These are phyloP conservation scores for Phenacoccus solenopsis DNA, from an alignment of 1,140 invertebrate genomes.

Conservation along the genomic window DNA sequence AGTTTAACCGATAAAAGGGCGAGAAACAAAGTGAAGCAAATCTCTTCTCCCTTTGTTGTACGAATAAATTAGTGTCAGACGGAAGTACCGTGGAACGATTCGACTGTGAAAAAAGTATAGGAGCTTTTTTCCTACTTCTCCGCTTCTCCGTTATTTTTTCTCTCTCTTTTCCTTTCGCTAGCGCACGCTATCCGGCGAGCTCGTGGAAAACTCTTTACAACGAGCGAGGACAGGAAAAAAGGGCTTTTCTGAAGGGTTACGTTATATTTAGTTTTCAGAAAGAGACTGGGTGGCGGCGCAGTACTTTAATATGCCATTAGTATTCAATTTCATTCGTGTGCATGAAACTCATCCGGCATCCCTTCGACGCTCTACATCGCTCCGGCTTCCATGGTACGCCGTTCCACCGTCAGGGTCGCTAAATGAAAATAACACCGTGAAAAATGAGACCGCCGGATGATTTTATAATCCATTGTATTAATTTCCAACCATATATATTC, in stretches of 20 bases:
- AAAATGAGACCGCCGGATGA: neutral
- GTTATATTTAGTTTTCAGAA: conserved; percentile 9
- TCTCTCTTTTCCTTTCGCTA: neutral
- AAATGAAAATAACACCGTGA: neutral
- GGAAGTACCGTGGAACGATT: neutral
- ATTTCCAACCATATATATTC: conserved; percentile 14
- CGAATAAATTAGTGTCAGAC: conserved; percentile 1
- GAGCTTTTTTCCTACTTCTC: neutral
- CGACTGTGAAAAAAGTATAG: neutral
- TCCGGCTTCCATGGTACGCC: neutral
- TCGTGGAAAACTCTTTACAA: neutral
- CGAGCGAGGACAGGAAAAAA: too few species aligned
- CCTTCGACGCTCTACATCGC: neutral
- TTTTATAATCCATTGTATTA: conserved; percentile 18
- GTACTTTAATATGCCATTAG: neutral
- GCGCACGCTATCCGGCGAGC: neutral
- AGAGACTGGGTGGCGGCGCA: neutral
- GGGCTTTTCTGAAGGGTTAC: neutral
- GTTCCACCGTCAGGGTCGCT: neutral
- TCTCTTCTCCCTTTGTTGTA: conserved; percentile 1
- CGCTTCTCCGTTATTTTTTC: too few species aligned
- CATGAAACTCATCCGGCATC: neutral
- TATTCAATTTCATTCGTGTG: conserved; percentile 18
- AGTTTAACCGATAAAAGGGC: neutral
- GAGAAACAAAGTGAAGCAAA: conserved; percentile 1